Conservation (phyloP, 2,888 invertebrate genomes). For the Drosophila maculinotata region DNA sequence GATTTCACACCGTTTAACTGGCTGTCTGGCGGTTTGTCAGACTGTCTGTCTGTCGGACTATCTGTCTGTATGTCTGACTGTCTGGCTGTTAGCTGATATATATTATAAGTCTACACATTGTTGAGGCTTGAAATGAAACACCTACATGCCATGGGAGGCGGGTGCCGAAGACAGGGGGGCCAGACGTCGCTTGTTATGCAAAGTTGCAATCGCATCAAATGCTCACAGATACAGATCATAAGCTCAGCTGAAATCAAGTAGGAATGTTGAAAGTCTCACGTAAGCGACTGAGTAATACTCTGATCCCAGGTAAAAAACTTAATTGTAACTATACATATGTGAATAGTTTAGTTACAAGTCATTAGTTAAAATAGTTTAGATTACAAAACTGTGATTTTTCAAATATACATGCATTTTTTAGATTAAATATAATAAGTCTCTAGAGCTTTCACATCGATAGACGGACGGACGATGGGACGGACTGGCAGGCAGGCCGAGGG, state of each 20-base stretch:
- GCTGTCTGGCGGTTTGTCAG: constrained; percentile 27
- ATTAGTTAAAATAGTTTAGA: no score
- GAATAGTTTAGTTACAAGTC: no score
- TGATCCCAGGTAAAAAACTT: not conserved
- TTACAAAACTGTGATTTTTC: no score
- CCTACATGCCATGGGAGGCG: constrained; percentile 31
- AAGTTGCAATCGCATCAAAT: constrained; percentile 78
- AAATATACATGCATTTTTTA: no score
- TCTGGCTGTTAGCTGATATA: constrained; percentile 41
- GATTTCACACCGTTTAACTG: constrained; percentile 50
- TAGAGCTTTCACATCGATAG: no score
- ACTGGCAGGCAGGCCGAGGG: no score
- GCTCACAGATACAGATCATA: constrained; percentile 51
- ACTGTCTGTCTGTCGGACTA: constrained; percentile 11
- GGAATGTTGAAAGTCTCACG: not conserved
- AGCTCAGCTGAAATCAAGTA: constrained; percentile 32
- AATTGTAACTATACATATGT: no score
- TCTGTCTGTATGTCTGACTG: constrained; percentile 42
- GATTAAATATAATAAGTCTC: no score
- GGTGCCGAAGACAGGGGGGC: constrained; percentile 14
- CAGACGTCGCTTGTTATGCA: constrained; percentile 76
- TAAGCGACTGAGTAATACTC: constrained; percentile 1
- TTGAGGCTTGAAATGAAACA: constrained; percentile 61
- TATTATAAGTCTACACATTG: constrained; percentile 63
- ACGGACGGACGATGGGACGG: no score